Percentiles rank a stretch among this genome's conserved stretches.
These are phyloP conservation scores for Drosophila paulistorum DNA, from an alignment of 1,140 invertebrate genomes.

Conservation along the genomic window DNA sequence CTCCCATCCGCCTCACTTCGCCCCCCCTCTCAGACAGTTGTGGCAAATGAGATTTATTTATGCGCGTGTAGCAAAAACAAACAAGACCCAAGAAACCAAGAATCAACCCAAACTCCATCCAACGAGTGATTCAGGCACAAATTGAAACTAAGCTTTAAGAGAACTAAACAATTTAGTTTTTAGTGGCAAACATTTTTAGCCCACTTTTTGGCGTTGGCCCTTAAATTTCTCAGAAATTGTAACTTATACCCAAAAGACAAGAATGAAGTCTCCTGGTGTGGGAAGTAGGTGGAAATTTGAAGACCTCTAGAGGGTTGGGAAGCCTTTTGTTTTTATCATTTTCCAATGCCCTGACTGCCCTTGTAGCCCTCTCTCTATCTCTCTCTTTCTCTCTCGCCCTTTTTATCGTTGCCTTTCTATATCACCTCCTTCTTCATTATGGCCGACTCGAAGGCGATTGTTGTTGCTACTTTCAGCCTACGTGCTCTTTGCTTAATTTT, in stretches of 20 bases:
- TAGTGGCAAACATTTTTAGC: constrained; percentile 1
- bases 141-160: constrained; percentile 5
- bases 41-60: constrained; percentile 72
- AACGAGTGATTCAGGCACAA: not conserved
- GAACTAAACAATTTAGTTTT: not conserved
- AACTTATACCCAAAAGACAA: constrained; percentile 70
- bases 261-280: not conserved
- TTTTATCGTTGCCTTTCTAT: constrained; percentile 20
- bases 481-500: constrained; percentile 81
- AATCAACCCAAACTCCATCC: not conserved
- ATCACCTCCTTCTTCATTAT: constrained; percentile 66
- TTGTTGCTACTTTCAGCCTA: constrained; percentile 67
- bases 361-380: constrained; percentile 22
- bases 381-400: constrained; percentile 19
- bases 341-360: constrained; percentile 64
- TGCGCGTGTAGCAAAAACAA: constrained; percentile 66
- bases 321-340: constrained; percentile 78
- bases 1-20: not conserved
- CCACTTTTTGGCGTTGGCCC: constrained; percentile 31
- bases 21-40: not conserved
- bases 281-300: not conserved
- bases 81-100: constrained; percentile 27
- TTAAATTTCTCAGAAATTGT: constrained; percentile 76
- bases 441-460: constrained; percentile 31
- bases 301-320: constrained; percentile 15